A percentile compares a stretch with the other conserved stretches of the same genome.
Evolutionary conservation across 2,113 vertebrate genomes (phyloP).

Genomic region (Abramis brama): DNA sequence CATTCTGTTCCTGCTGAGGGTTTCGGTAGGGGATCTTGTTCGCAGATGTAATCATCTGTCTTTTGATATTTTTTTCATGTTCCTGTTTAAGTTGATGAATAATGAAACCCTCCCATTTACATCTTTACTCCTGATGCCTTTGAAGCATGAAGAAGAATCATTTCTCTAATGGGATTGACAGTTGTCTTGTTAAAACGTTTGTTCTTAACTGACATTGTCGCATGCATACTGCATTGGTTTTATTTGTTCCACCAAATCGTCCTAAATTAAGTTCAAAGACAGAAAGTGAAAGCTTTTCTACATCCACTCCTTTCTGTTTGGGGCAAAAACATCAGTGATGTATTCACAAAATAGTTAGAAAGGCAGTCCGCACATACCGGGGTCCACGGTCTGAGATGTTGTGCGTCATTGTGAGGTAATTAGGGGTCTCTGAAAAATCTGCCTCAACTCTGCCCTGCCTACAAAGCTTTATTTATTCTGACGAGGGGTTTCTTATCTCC

Average conservation of each 20-base stretch:
- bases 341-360: slow-evolving; percentile 7
- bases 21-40: slow-evolving; percentile 46
- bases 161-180: not conserved
- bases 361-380: slow-evolving; percentile 39
- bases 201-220: not conserved
- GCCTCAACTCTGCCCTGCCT: slow-evolving; percentile 69
- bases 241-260: not conserved
- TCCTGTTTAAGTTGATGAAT: slow-evolving; percentile 40
- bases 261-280: slow-evolving; percentile 6
- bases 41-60: slow-evolving; percentile 59
- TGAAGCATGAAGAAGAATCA: not conserved
- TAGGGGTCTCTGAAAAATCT: slow-evolving; percentile 68
- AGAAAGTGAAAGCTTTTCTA: not conserved
- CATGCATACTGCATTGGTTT: not conserved
- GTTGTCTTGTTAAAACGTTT: slow-evolving; percentile 1
- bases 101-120: slow-evolving; percentile 41
- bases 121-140: slow-evolving; percentile 34
- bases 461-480: slow-evolving; percentile 66
- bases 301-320: slow-evolving; percentile 3
- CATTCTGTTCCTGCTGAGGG: not conserved
- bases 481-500: slow-evolving; percentile 64
- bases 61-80: slow-evolving; percentile 14
- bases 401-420: slow-evolving; percentile 79
- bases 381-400: slow-evolving; percentile 54
- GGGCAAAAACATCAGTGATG: not conserved